phyloP scores from a whole-genome alignment of 2,888 invertebrate species.

The Orthonychiurus folsomi region DNA sequence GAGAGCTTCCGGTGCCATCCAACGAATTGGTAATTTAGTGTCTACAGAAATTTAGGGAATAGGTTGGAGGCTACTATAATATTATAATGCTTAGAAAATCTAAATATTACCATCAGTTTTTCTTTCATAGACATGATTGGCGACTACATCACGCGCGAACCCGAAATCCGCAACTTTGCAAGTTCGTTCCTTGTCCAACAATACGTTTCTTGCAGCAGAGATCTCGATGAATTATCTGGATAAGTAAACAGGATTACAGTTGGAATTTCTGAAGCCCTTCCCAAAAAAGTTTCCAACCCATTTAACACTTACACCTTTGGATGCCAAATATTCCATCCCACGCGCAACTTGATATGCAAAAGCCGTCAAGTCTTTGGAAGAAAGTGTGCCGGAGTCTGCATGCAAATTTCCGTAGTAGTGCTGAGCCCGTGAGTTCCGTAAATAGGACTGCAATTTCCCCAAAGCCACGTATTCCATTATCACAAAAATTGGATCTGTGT shows the following conservation, averaged over 20 bases:
- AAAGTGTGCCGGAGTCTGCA: slow-evolving; percentile 41
- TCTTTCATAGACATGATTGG: slow-evolving; percentile 51
- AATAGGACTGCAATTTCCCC: slow-evolving; percentile 80
- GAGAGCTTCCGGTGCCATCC: slow-evolving; percentile 94
- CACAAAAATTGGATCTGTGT: slow-evolving; percentile 72
- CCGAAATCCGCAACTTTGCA: slow-evolving; percentile 93
- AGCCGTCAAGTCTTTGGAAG: slow-evolving; percentile 65
- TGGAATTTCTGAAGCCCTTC: too few relatives aligned
- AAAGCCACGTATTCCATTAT: slow-evolving; percentile 84
- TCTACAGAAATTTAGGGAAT: neutral
- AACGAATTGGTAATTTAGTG: slow-evolving; percentile 48
- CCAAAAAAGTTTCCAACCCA: too few relatives aligned
- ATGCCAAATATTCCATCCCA: slow-evolving; percentile 78
- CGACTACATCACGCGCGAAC: slow-evolving; percentile 78
- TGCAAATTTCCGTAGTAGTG: slow-evolving; percentile 70
- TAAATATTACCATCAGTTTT: slow-evolving; percentile 44
- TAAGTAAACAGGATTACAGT: too few relatives aligned
- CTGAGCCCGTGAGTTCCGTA: slow-evolving; percentile 75
- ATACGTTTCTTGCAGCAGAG: slow-evolving; percentile 78
- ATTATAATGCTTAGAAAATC: neutral
- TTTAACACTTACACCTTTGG: slow-evolving; percentile 63
- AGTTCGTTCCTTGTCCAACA: slow-evolving; percentile 75
- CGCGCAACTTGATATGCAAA: slow-evolving; percentile 85
- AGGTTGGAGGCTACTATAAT: neutral
- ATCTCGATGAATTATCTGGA: slow-evolving; percentile 71